A percentile compares a stretch with the other conserved stretches of the same genome.
These are phyloP conservation scores for Loris lydekkerianus DNA, from an alignment of 2,797 vertebrate genomes.

Conservation along the genomic window DNA sequence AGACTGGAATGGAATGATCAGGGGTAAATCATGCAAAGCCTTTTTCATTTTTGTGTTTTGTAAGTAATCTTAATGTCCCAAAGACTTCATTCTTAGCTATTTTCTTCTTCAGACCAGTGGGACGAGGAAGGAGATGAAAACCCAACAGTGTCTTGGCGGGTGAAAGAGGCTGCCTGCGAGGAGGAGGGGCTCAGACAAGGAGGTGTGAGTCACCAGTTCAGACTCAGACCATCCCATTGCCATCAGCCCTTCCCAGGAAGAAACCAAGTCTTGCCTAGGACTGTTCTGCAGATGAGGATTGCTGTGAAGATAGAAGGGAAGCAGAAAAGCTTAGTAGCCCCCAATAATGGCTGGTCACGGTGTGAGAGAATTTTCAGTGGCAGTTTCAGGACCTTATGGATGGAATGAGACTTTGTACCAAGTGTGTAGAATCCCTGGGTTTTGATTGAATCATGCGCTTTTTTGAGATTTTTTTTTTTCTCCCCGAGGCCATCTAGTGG, in stretches of 20 bases:
- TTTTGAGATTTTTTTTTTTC: background rate
- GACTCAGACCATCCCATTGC: background rate
- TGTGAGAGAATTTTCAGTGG: background rate
- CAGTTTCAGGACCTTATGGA: background rate
- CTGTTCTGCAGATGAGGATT: background rate
- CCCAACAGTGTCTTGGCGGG: background rate
- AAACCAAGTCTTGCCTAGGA: background rate
- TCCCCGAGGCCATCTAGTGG: slow-evolving; percentile 63
- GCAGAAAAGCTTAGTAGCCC: background rate
- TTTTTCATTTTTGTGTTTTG: slow-evolving; percentile 4
- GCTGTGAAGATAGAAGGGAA: background rate
- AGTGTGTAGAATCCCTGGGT: background rate
- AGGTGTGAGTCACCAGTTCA: background rate
- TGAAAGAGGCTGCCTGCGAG: background rate
- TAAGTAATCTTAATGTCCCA: background rate
- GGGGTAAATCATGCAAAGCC: background rate
- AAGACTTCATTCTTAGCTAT: background rate
- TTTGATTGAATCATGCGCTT: background rate
- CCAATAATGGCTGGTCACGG: background rate
- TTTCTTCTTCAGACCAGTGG: slow-evolving; percentile 8
- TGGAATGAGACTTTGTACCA: background rate
- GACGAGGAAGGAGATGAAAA: background rate
- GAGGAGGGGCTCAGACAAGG: background rate
- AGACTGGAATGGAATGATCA: background rate
- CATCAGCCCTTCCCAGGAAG: background rate